A percentile compares a stretch with the other conserved stretches of the same genome.
phyloP scores from a whole-genome alignment of 1,140 invertebrate species.

The Wasmannia auropunctata region DNA sequence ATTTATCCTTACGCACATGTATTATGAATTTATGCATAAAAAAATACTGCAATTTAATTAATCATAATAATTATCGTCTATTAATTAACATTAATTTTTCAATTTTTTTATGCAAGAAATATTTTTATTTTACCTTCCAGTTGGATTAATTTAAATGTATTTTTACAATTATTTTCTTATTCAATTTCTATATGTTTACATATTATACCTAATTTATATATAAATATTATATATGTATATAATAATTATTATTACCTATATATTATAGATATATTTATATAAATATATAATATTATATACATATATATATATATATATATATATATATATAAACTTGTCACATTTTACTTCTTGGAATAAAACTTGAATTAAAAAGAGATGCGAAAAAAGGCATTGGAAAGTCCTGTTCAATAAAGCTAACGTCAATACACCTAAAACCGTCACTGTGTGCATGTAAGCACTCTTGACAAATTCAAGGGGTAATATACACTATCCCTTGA shows the following conservation, averaged over 20 bases:
- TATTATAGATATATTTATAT: not conserved
- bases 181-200: not conserved
- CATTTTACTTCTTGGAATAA: not conserved
- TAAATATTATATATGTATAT: too few species aligned
- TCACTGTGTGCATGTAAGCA: not conserved
- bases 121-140: not conserved
- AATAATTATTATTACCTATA: too few species aligned
- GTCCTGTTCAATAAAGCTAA: not conserved
- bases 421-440: not conserved
- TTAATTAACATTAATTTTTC: not conserved
- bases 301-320: not conserved
- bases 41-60: not conserved
- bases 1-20: not conserved
- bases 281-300: too few species aligned
- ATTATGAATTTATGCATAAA: not conserved
- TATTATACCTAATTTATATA: not conserved
- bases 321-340: not conserved
- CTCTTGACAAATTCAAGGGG: slow-evolving; percentile 15
- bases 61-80: not conserved
- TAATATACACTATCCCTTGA: slow-evolving; percentile 17
- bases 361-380: not conserved
- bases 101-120: not conserved
- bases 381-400: not conserved
- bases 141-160: not conserved
- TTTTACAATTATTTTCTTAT: not conserved